These are phyloP conservation scores for Metridium senile DNA, from an alignment of 92 coral and sea anemone species.

Conservation along the genomic window DNA sequence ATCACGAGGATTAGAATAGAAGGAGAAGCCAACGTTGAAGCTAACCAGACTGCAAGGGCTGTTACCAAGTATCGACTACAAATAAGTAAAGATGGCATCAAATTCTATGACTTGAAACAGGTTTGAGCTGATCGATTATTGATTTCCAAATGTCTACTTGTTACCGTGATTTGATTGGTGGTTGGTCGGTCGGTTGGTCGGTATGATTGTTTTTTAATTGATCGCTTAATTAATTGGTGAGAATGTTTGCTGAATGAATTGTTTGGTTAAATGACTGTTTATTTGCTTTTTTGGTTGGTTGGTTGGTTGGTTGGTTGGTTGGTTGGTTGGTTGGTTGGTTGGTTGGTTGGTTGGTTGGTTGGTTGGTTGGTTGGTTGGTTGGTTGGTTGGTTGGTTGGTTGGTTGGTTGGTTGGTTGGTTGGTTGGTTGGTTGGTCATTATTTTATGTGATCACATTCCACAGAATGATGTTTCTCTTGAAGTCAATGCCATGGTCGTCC, in stretches of 20 bases:
- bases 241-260: too few species aligned
- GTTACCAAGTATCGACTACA: slow-evolving; percentile 64
- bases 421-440: not conserved
- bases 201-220: too few species aligned
- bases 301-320: not conserved
- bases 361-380: not conserved
- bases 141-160: too few species aligned
- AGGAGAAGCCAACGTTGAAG: slow-evolving; percentile 60
- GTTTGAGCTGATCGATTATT: too few species aligned
- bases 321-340: not conserved
- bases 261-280: not conserved
- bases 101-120: slow-evolving; percentile 47
- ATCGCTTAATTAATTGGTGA: not conserved
- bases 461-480: slow-evolving; percentile 18
- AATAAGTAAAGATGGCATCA: slow-evolving; percentile 50
- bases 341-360: not conserved
- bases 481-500: slow-evolving; percentile 42
- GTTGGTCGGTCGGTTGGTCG: not conserved
- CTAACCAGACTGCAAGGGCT: slow-evolving; percentile 61
- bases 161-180: too few species aligned
- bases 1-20: slow-evolving; percentile 43
- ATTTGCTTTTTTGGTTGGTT: not conserved
- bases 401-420: not conserved
- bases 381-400: not conserved
- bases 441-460: slow-evolving; percentile 28